Conservation (phyloP, 2,888 invertebrate species). For the Branchipolynoe longqiensis region DNA sequence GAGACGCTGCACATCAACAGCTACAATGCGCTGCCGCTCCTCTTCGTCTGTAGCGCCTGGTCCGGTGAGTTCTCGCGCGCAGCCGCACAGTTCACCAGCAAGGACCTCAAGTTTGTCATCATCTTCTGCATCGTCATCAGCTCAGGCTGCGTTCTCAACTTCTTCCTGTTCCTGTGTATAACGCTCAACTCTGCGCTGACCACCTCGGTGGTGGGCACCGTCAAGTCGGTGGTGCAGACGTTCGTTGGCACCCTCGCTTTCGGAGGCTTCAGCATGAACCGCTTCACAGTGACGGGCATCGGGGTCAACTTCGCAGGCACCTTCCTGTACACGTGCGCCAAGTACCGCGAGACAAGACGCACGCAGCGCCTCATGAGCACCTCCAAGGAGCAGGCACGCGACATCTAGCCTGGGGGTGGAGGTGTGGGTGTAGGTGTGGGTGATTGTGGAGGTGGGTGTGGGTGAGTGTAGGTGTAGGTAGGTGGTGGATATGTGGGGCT, state of each 20-base stretch:
- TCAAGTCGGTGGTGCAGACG: conserved; percentile 82
- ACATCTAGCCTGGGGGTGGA: conserved; percentile 10
- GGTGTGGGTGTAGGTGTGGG: no score
- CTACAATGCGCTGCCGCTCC: conserved; percentile 80
- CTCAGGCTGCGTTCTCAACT: conserved; percentile 81
- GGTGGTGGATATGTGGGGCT: no score
- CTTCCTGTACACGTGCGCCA: conserved; percentile 80
- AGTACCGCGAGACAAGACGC: conserved; percentile 75
- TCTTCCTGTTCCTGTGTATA: conserved; percentile 82
- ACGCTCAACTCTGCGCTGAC: conserved; percentile 82
- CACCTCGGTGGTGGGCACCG: conserved; percentile 81
- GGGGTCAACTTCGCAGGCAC: conserved; percentile 81
- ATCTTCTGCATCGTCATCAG: conserved; percentile 76
- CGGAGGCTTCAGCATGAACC: conserved; percentile 81
- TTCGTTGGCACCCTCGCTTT: conserved; percentile 81
- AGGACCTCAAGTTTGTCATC: conserved; percentile 74
- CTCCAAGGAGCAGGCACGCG: conserved; percentile 24
- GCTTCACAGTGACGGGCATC: conserved; percentile 79
- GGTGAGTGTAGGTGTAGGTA: no score
- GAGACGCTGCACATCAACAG: conserved; percentile 82
- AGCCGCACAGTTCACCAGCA: conserved; percentile 62
- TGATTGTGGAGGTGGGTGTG: no score
- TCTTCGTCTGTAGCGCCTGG: conserved; percentile 71
- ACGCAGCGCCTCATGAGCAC: conserved; percentile 6
- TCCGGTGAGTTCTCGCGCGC: conserved; percentile 72